phyloP scores from a whole-genome alignment of 2,888 invertebrate genomes.

The Tetragnatha montana region DNA sequence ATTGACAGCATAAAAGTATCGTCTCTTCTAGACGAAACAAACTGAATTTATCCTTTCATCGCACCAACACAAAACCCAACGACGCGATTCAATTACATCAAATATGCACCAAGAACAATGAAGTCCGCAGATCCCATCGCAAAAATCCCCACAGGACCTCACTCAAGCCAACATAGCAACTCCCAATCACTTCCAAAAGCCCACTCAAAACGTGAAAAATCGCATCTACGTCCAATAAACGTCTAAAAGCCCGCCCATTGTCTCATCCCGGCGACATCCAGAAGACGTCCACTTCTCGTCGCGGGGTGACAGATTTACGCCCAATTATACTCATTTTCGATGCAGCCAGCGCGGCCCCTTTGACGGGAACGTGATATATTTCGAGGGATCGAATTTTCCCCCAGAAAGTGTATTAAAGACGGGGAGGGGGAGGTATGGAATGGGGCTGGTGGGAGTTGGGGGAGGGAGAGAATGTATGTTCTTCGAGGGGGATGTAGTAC shows the following conservation, averaged over 20 bases:
- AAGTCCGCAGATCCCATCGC: too few relatives aligned
- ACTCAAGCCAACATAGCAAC: background rate
- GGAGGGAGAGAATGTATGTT: background rate
- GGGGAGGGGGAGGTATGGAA: background rate
- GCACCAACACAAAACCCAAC: too few relatives aligned
- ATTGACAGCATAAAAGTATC: too few relatives aligned
- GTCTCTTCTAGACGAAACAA: too few relatives aligned
- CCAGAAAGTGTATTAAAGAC: conserved; percentile 20
- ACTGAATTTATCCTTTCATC: too few relatives aligned
- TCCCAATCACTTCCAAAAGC: background rate
- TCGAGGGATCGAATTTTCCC: conserved; percentile 22
- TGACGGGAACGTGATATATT: conserved; percentile 41
- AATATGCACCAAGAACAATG: too few relatives aligned
- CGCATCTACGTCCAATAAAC: background rate
- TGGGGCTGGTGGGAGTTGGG: background rate
- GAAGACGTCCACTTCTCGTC: conserved; percentile 11
- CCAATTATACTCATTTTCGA: conserved; percentile 54
- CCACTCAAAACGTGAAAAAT: background rate
- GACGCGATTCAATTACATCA: too few relatives aligned
- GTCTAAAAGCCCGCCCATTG: background rate
- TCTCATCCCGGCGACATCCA: conserved; percentile 2
- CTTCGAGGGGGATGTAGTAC: too few relatives aligned
- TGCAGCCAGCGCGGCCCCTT: conserved; percentile 10
- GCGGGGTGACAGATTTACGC: conserved; percentile 58
- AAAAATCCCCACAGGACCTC: too few relatives aligned